phyloP scores from a whole-genome alignment of 30 jellyfish, hydroid and myxozoan genomes.

The Cassiopea andromeda region DNA sequence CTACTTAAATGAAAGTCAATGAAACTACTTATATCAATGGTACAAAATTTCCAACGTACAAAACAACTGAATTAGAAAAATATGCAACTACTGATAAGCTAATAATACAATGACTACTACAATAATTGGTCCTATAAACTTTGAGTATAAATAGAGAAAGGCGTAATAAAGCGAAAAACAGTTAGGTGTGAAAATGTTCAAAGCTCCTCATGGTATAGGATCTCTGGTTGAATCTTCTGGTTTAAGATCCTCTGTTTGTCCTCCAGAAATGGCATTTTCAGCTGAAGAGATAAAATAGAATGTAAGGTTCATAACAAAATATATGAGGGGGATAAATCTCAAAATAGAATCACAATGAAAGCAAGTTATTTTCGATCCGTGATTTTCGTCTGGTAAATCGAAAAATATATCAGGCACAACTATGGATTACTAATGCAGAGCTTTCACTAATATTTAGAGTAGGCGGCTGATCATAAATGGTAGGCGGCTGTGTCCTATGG shows the following conservation, averaged over 20 bases:
- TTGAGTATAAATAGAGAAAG: neutral
- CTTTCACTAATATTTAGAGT: no score
- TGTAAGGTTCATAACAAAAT: neutral
- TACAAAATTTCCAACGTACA: neutral
- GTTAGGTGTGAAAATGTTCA: neutral
- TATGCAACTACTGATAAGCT: neutral
- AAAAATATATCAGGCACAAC: no score
- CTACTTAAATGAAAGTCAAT: neutral
- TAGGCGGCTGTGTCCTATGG: no score
- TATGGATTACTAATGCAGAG: no score
- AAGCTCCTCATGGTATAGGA: neutral
- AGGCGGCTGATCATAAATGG: no score
- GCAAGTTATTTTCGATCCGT: no score
- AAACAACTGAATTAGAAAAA: neutral
- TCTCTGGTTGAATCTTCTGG: neutral
- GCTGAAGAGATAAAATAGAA: neutral
- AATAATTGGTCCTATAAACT: neutral
- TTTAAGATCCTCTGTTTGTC: neutral
- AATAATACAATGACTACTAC: neutral
- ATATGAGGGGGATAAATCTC: no score
- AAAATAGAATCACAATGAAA: no score
- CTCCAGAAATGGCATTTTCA: neutral
- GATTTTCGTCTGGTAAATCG: no score
- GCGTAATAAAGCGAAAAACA: neutral
- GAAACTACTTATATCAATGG: neutral